Base-by-base conservation (phyloP, 1,140 invertebrate species). In the Sarcophaga bullata region DNA sequence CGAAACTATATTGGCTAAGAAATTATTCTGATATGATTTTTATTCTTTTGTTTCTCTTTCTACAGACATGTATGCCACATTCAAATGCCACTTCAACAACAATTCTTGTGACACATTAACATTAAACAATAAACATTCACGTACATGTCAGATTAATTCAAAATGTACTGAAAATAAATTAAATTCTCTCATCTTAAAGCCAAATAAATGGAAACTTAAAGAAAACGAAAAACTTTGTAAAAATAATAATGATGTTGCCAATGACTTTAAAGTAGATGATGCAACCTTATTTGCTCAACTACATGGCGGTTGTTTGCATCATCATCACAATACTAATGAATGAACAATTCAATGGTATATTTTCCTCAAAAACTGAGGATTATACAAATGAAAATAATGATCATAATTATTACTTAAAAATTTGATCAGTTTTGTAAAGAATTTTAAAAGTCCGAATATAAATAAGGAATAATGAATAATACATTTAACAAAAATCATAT, bases 271-370 rank as follows among this genome's bases (percentile, higher is more conserved):
- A 76, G 48, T 76, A 19, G 75, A 78, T 50, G 75, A 50, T 78
- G 75, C 75, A 78, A 78, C 49, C 3, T 17, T 78, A 78, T 78
- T 78, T 78, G 75, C 48, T 9, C 49, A 78, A 50, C 86, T 87
- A 82, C 87, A 88, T 82, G 87, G 87, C 84, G 87, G 87, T 82
- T 86, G 85, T 83, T 82, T 87, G 85, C 87, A 88, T 85, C 85
- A 88, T 81, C 86, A 82, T 83, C 72, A 83, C 13, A 6, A 9
- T 13, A 68, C 7, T 19, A 68, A 19, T 19, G 19, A 6, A 11
- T n/a, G 8, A 62, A 19, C 19, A 17, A 68, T 58, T 10, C 7
- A 68, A 25, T 68, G 10, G 17, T 4, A 68, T 9, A 68, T 8
- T 19, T 68, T n/a, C 19, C 10, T 58, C 54, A 1, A 13, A 6